Percentiles rank a stretch among this genome's conserved stretches.
These are phyloP conservation scores for Leptonema lineaticorne DNA, from an alignment of 1,140 invertebrate genomes.

Conservation along the genomic window DNA sequence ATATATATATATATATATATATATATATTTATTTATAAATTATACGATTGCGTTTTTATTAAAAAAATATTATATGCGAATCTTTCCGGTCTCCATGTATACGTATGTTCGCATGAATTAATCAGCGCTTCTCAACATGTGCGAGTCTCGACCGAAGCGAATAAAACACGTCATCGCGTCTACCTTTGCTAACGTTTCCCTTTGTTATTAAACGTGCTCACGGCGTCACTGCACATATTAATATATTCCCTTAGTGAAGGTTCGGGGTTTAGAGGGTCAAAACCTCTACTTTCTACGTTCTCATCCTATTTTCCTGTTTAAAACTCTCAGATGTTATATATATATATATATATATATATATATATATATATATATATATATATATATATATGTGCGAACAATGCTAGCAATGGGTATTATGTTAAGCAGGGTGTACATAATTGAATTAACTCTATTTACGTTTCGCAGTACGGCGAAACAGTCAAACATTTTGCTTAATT, in stretches of 20 bases:
- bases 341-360: no score
- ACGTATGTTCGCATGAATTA: not conserved
- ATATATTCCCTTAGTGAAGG: not conserved
- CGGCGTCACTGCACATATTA: not conserved
- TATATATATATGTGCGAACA: no score
- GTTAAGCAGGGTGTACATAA: slow-evolving; percentile 30
- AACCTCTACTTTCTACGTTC: no score
- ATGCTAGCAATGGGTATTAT: slow-evolving; percentile 13
- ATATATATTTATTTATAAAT: no score
- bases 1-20: no score
- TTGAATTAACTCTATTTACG: slow-evolving; percentile 31
- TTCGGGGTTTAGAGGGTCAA: no score
- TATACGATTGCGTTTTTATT: no score
- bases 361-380: no score
- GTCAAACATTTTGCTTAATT: slow-evolving; percentile 21
- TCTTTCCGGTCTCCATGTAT: not conserved
- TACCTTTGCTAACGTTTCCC: no score
- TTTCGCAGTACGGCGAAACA: not conserved
- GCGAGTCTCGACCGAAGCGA: not conserved
- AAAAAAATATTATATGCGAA: no score
- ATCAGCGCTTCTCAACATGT: not conserved
- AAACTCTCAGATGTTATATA: no score
- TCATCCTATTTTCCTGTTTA: no score
- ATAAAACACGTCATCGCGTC: slow-evolving; percentile 6
- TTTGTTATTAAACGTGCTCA: slow-evolving; percentile 14